These are phyloP conservation scores for Clarias platycephalus DNA, from an alignment of 2,797 vertebrate species.

Conservation along the genomic window DNA sequence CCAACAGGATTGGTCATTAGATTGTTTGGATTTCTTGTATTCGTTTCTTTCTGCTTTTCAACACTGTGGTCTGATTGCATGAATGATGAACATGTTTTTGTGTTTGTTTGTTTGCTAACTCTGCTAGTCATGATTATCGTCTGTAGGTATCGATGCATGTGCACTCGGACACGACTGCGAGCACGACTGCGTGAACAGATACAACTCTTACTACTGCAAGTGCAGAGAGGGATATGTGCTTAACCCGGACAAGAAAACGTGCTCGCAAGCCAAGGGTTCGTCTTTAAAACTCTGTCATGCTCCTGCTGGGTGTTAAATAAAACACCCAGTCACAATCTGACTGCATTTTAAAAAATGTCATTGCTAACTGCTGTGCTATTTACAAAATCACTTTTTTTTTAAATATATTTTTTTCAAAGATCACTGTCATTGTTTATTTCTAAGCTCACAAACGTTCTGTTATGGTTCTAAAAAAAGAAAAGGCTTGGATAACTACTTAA, in stretches of 20 bases:
- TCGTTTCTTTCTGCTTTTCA: background rate
- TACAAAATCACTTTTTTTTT: background rate
- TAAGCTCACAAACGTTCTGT: too few relatives aligned
- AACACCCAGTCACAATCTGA: background rate
- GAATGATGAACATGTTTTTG: background rate
- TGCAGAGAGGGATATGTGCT: constrained; percentile 78
- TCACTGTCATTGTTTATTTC: background rate
- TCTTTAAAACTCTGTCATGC: constrained; percentile 8
- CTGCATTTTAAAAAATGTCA: background rate
- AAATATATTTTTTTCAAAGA: background rate
- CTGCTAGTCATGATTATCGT: constrained; percentile 23
- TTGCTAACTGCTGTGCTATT: background rate
- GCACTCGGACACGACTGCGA: constrained; percentile 79
- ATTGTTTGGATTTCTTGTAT: background rate
- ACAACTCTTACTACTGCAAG: constrained; percentile 73
- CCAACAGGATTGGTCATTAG: background rate
- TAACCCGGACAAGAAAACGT: constrained; percentile 80
- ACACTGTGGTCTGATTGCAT: constrained; percentile 7
- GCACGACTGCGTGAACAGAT: constrained; percentile 79
- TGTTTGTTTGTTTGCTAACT: constrained; percentile 13
- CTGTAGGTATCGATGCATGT: constrained; percentile 73
- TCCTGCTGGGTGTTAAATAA: background rate
- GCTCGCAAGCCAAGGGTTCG: constrained; percentile 75
- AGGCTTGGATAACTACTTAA: background rate
- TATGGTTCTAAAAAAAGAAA: background rate